These are phyloP conservation scores for Prochilodus magdalenae DNA, from an alignment of 2,113 vertebrate genomes.

Conservation along the genomic window DNA sequence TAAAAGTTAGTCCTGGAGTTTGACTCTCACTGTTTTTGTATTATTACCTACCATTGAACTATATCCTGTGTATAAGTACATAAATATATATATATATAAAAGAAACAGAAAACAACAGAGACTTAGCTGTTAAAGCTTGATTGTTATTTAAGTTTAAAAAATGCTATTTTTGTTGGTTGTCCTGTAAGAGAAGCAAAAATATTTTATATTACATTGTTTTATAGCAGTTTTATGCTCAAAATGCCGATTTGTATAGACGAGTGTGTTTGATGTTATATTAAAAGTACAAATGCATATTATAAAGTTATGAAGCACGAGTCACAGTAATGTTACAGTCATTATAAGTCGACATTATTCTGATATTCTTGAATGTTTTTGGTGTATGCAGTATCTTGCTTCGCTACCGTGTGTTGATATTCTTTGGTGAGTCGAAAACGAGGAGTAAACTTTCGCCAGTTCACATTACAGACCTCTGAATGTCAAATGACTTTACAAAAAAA, in stretches of 20 bases:
- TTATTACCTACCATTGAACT: constrained; percentile 15
- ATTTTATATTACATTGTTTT: constrained; percentile 51
- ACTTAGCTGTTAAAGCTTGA: constrained; percentile 46
- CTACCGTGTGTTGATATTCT: constrained; percentile 31
- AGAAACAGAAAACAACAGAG: constrained; percentile 31
- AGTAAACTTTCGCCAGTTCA: constrained; percentile 54
- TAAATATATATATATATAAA: background rate
- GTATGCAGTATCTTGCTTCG: constrained; percentile 46
- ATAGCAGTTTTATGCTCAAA: constrained; percentile 34
- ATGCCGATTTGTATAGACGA: constrained; percentile 46
- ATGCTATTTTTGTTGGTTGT: constrained; percentile 46
- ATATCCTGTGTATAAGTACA: background rate
- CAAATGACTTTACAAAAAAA: constrained; percentile 41
- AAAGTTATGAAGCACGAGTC: constrained; percentile 46
- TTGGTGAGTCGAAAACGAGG: constrained; percentile 39
- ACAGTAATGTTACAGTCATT: constrained; percentile 41
- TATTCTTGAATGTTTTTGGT: constrained; percentile 54
- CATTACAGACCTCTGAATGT: constrained; percentile 63
- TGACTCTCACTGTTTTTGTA: constrained; percentile 59
- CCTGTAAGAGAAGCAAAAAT: constrained; percentile 38
- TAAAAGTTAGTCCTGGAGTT: constrained; percentile 61
- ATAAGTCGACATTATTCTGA: constrained; percentile 43
- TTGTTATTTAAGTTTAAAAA: constrained; percentile 39
- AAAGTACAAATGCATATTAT: constrained; percentile 37
- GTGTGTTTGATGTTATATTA: constrained; percentile 38